Conservation (phyloP, 2,888 invertebrate species). For the Stictocephala bisonia region DNA sequence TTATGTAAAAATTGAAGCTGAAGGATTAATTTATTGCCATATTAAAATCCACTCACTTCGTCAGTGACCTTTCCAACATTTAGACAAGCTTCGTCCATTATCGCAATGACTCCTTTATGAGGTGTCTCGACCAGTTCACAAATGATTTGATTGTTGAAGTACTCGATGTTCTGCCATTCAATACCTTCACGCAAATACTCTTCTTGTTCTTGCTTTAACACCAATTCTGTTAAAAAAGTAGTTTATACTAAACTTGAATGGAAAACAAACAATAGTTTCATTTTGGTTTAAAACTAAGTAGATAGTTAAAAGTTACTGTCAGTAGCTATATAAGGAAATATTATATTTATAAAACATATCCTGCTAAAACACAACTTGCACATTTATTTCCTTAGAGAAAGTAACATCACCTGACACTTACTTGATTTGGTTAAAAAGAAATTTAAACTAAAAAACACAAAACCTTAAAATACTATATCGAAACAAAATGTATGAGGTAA, state of each 20-base stretch:
- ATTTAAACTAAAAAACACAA: too few species aligned
- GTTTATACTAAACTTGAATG: neutral
- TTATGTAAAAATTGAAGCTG: too few species aligned
- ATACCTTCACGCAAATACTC: slow-evolving; percentile 97
- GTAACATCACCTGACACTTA: too few species aligned
- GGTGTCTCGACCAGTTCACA: slow-evolving; percentile 95
- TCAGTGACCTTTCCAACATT: slow-evolving; percentile 93
- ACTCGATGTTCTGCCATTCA: slow-evolving; percentile 93
- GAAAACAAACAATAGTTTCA: neutral
- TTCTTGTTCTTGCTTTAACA: slow-evolving; percentile 97
- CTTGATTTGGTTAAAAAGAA: too few species aligned
- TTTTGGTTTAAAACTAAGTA: neutral
- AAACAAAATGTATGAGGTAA: too few species aligned
- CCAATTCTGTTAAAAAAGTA: slow-evolving; percentile 77
- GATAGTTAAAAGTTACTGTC: too few species aligned
- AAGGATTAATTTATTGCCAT: neutral
- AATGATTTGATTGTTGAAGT: slow-evolving; percentile 97
- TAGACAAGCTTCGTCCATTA: slow-evolving; percentile 97
- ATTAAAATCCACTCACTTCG: slow-evolving; percentile 62
- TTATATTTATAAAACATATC: too few species aligned
- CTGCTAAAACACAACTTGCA: too few species aligned
- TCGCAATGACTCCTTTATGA: slow-evolving; percentile 89
- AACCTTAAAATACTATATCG: too few species aligned
- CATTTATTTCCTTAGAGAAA: too few species aligned
- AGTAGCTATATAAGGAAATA: too few species aligned